These are phyloP conservation scores for Stenichneumon culpator DNA, from an alignment of 2,888 invertebrate genomes.

Conservation along the genomic window DNA sequence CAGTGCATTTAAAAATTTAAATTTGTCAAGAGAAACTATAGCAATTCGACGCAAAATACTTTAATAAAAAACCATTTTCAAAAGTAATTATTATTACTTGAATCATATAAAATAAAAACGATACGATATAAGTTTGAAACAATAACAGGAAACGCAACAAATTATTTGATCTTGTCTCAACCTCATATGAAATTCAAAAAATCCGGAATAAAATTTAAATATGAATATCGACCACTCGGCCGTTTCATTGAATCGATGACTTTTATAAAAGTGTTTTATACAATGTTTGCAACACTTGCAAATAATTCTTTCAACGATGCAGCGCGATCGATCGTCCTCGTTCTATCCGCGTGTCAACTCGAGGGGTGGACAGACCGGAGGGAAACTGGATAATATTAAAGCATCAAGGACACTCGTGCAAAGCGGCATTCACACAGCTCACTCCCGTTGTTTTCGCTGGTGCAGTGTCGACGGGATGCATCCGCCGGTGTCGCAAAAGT, in stretches of 20 bases:
- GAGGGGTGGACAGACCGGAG: constrained; percentile 7
- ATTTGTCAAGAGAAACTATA: no score
- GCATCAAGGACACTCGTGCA: constrained; percentile 16
- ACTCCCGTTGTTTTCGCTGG: constrained; percentile 54
- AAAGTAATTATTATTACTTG: no score
- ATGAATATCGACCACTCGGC: neutral
- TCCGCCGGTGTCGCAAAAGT: constrained; percentile 19
- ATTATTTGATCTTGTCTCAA: no score
- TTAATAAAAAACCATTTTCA: no score
- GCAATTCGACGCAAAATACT: no score
- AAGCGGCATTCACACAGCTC: constrained; percentile 21
- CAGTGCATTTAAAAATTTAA: no score
- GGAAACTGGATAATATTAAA: constrained; percentile 9
- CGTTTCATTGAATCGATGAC: neutral
- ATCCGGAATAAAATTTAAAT: no score
- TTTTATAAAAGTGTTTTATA: neutral
- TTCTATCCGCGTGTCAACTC: constrained; percentile 12
- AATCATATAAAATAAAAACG: no score
- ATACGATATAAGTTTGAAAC: no score
- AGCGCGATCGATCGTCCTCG: neutral
- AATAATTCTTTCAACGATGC: neutral
- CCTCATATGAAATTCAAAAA: no score
- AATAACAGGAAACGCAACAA: no score
- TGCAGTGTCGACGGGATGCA: constrained; percentile 14
- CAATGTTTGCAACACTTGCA: neutral